Evolutionary conservation across 2,113 vertebrate genomes (phyloP).

Genomic region (Grammomys surdaster): DNA sequence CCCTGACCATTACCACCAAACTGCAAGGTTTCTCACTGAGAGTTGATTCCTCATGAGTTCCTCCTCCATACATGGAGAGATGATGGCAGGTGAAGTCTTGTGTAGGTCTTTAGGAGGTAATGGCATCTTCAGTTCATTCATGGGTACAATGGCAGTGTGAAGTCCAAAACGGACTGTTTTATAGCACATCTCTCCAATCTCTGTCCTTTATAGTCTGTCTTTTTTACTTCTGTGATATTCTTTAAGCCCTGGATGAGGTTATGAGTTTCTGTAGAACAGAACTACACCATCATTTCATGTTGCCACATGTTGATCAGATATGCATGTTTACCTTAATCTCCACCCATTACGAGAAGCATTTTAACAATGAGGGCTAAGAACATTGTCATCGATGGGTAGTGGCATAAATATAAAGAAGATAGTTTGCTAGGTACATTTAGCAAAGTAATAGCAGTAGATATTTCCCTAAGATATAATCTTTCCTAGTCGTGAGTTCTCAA

Average conservation of each 20-base stretch:
- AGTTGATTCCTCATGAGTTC: neutral
- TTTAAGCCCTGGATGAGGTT: rapidly evolving
- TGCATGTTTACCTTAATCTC: neutral
- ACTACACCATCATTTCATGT: neutral
- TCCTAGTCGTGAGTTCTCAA: neutral
- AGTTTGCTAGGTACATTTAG: neutral
- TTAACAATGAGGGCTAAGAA: neutral
- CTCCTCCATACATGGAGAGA: neutral
- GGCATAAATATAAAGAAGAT: neutral
- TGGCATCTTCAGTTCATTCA: neutral
- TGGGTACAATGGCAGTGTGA: neutral
- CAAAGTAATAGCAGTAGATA: neutral
- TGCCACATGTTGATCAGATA: neutral
- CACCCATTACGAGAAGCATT: neutral
- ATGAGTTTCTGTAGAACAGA: neutral
- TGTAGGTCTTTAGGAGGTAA: neutral
- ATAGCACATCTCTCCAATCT: neutral
- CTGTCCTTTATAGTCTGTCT: neutral
- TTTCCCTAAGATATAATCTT: neutral
- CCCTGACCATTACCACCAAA: neutral
- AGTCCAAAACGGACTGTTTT: neutral
- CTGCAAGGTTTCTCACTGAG: neutral
- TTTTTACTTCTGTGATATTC: neutral
- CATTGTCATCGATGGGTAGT: too few species aligned
- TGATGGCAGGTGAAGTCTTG: neutral